phyloP scores from a whole-genome alignment of 1,140 invertebrate species.

The Bombus breviceps region DNA sequence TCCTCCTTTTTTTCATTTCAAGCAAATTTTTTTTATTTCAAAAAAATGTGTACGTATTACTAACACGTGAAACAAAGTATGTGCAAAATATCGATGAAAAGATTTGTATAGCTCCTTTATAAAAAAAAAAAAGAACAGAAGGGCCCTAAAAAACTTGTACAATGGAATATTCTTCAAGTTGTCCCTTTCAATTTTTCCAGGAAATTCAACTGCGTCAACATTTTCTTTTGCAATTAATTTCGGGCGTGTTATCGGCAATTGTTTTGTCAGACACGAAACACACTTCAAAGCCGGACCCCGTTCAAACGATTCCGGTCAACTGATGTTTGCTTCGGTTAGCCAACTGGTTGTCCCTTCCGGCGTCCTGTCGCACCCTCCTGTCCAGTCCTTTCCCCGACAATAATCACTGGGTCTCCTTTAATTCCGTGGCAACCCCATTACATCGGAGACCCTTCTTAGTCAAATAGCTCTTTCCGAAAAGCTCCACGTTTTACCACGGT shows the following conservation, averaged over 20 bases:
- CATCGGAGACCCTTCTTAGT: constrained; percentile 71
- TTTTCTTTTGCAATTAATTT: constrained; percentile 26
- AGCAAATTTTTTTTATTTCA: too few species aligned
- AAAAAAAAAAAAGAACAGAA: neutral
- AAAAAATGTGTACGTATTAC: too few species aligned
- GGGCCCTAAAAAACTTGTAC: neutral
- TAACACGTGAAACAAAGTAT: too few species aligned
- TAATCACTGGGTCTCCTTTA: constrained; percentile 73
- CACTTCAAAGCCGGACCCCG: constrained; percentile 22
- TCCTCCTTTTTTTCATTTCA: too few species aligned
- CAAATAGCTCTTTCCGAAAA: constrained; percentile 67
- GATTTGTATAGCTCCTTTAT: too few species aligned
- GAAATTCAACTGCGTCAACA: neutral
- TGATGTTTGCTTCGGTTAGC: constrained; percentile 54
- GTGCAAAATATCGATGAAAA: too few species aligned
- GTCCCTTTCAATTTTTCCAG: neutral
- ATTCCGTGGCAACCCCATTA: constrained; percentile 75
- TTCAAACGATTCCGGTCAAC: constrained; percentile 56
- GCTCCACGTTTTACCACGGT: neutral
- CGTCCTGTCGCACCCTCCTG: constrained; percentile 35
- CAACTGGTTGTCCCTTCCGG: constrained; percentile 45
- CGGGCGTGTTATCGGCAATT: neutral
- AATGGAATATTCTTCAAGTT: neutral
- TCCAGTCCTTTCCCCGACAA: constrained; percentile 56
- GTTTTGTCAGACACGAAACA: constrained; percentile 17